These are phyloP conservation scores for Pseudochaenichthys georgianus DNA, from an alignment of 2,797 vertebrate species.

Conservation along the genomic window DNA sequence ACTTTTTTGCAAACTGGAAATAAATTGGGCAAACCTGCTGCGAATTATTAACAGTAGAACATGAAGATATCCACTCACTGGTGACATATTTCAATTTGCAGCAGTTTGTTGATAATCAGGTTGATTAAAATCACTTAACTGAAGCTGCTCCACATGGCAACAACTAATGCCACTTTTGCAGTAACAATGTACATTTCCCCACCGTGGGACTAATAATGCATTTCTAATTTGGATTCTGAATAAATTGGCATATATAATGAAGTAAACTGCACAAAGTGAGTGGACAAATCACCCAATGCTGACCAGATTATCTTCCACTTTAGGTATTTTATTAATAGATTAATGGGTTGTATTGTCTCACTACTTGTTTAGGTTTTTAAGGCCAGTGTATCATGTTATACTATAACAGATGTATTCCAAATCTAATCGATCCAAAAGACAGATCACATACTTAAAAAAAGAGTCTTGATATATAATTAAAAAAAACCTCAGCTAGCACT, in stretches of 20 bases:
- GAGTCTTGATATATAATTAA: neutral
- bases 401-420: neutral
- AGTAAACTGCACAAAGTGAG: neutral
- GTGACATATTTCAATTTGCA: constrained; percentile 32
- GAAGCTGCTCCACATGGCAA: neutral
- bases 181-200: too few species aligned
- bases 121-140: constrained; percentile 39
- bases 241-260: too few species aligned
- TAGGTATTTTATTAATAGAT: neutral
- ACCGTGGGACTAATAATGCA: too few species aligned
- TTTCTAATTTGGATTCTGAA: too few species aligned
- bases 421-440: neutral
- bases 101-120: constrained; percentile 42
- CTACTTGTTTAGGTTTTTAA: neutral
- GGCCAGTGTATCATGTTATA: neutral
- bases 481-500: neutral
- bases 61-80: constrained; percentile 27
- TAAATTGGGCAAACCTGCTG: neutral
- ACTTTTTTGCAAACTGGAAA: neutral
- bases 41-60: constrained; percentile 16
- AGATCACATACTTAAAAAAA: neutral
- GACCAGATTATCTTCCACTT: neutral
- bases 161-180: neutral
- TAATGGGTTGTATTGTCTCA: neutral
- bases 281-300: neutral